Evolutionary conservation across 2,797 vertebrate genomes (phyloP), one percentile per base, ranked within the genome.

Genomic region (Steatocranus sp.): DNA sequence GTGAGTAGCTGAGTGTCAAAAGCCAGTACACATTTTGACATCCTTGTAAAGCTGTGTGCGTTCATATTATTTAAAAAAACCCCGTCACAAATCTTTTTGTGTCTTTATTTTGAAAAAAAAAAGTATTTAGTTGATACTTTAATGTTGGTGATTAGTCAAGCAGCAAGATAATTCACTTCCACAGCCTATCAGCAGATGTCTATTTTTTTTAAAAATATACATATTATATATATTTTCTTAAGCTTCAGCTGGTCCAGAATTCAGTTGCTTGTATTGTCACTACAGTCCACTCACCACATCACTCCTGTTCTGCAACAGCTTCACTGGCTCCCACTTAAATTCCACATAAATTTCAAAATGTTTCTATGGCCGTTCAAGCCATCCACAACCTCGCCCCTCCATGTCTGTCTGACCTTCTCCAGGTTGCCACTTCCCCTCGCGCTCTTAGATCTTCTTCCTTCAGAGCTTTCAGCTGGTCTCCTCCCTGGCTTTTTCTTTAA

Each of bases 301-400:
- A 34, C 4, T 61, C 30, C 56, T 61, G 4, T 34, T 61, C 56
- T 34, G 17, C 56, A 61, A 61, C 56, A 34, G 30, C 56, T 61
- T 61, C 4, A 61, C 30, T 58, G 56, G 56, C 30, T 34, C 56
- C 56, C 56, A 58, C 56, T 61, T 61, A 34, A 61, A 61, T n/a
- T 61, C 30, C 56, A 61, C 10, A 61, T 61, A 34, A n/a, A 61
- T 61, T 61, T 61, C 30, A 61, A 61, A n/a, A 61, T 61, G 56
- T 34, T 61, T 61, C 30, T 61, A n/a, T 58, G 17, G 30, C 6
- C 2, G 1, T 7, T 58, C 56, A 61, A 61, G 56, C 56, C 17
- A n/a, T 61, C 56, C 30, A 7, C 27, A 34, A 5, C 30, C 56
- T 61, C 2, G 4, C 30, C 17, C 56, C 30, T 61, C 10, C 56